Evolutionary conservation across 2,888 invertebrate species (phyloP).

Genomic region (Troides oblongomaculatus): DNA sequence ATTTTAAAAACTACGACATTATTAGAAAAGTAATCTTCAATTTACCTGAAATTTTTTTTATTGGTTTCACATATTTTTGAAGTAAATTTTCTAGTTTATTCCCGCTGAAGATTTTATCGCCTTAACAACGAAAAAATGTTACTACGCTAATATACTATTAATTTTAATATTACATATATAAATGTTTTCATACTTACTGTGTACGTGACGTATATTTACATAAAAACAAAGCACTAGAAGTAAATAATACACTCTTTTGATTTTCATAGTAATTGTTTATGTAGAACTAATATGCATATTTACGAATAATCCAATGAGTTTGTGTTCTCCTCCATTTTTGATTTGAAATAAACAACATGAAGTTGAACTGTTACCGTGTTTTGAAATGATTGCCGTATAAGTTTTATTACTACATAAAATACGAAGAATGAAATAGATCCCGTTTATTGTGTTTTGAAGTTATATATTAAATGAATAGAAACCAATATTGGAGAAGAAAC

Average conservation of each 20-base stretch:
- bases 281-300: neutral
- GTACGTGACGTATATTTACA: neutral
- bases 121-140: conserved; percentile 3
- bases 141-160: neutral
- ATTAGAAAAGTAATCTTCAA: neutral
- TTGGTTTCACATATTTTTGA: conserved; percentile 41
- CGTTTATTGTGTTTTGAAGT: too few relatives aligned
- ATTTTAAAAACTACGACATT: too few relatives aligned
- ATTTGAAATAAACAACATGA: neutral
- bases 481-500: too few relatives aligned
- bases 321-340: neutral
- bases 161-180: neutral
- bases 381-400: conserved; percentile 2
- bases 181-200: conserved; percentile 7
- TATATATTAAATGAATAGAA: too few relatives aligned
- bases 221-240: neutral
- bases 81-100: conserved; percentile 35
- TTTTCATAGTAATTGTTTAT: conserved; percentile 10
- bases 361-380: neutral
- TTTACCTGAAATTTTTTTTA: conserved; percentile 42
- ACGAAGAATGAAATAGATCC: neutral
- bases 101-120: conserved; percentile 19
- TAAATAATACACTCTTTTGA: neutral
- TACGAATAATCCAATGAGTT: neutral
- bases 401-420: conserved; percentile 7